Evolutionary conservation across 2,888 invertebrate species (phyloP).

Genomic region (Amphipyra tragopoginis): DNA sequence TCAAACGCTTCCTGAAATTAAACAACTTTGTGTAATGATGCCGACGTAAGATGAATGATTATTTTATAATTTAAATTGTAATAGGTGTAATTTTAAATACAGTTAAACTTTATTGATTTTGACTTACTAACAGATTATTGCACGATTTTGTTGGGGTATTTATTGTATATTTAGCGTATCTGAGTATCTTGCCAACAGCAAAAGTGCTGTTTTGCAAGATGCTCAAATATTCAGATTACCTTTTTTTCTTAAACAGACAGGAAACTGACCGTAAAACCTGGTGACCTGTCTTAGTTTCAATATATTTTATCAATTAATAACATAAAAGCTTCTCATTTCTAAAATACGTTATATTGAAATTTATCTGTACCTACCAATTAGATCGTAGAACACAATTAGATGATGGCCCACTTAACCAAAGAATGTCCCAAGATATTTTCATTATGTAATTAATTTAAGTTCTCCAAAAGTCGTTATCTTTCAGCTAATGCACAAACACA

Average conservation of each 20-base stretch:
- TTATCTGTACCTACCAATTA: neutral
- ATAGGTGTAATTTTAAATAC: slow-evolving; percentile 38
- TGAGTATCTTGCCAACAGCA: too few relatives aligned
- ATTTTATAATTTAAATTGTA: slow-evolving; percentile 46
- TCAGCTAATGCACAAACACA: slow-evolving; percentile 31
- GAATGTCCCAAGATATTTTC: neutral
- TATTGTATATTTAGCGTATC: neutral
- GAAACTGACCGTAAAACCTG: too few relatives aligned
- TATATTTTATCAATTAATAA: too few relatives aligned
- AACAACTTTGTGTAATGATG: slow-evolving; percentile 50
- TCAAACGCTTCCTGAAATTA: slow-evolving; percentile 59
- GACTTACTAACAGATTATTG: neutral
- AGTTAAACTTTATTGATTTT: slow-evolving; percentile 34
- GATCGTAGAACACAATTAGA: neutral
- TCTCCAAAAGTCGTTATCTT: slow-evolving; percentile 18
- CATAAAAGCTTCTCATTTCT: too few relatives aligned
- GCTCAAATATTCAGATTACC: too few relatives aligned
- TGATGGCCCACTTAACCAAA: neutral
- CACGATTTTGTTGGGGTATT: neutral
- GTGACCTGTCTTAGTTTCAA: too few relatives aligned
- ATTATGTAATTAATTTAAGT: slow-evolving; percentile 5
- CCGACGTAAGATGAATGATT: slow-evolving; percentile 41
- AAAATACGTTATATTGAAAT: neutral
- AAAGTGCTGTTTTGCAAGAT: too few relatives aligned
- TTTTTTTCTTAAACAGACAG: too few relatives aligned